These are phyloP conservation scores for Idaea aversata DNA, from an alignment of 2,888 invertebrate genomes.

Conservation along the genomic window DNA sequence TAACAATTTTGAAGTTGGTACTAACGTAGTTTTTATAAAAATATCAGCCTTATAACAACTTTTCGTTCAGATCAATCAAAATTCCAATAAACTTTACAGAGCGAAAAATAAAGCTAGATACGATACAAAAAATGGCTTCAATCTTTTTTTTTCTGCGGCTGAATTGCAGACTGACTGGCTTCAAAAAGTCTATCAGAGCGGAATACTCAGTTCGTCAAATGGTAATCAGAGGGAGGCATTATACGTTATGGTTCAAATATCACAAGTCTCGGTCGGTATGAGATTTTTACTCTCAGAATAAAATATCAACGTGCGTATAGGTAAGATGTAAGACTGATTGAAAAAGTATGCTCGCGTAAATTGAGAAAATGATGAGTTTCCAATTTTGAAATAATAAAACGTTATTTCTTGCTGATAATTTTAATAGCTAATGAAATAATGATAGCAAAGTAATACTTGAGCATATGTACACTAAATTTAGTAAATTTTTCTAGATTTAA, in stretches of 20 bases:
- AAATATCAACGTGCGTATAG: slow-evolving; percentile 48
- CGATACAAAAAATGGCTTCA: slow-evolving; percentile 50
- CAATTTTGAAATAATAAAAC: slow-evolving; percentile 4
- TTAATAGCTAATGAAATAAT: too few species aligned
- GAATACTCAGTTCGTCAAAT: slow-evolving; percentile 73
- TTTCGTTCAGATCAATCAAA: slow-evolving; percentile 41
- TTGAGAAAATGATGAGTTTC: slow-evolving; percentile 10
- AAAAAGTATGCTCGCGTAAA: slow-evolving; percentile 21
- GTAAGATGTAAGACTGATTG: slow-evolving; percentile 46
- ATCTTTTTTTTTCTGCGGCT: slow-evolving; percentile 55
- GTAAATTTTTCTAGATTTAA: too few species aligned
- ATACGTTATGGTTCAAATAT: slow-evolving; percentile 76
- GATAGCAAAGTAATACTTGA: too few species aligned
- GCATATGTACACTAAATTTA: too few species aligned
- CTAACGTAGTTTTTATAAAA: not conserved
- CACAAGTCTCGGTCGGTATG: slow-evolving; percentile 57
- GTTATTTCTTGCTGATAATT: too few species aligned
- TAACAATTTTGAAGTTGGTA: too few species aligned
- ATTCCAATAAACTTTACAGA: slow-evolving; percentile 33
- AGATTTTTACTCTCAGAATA: slow-evolving; percentile 61
- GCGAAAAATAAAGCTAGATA: slow-evolving; percentile 38
- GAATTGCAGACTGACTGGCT: slow-evolving; percentile 54
- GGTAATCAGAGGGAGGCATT: slow-evolving; percentile 74
- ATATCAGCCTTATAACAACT: slow-evolving; percentile 22
- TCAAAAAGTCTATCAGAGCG: slow-evolving; percentile 72